phyloP scores from a whole-genome alignment of 2,888 invertebrate species.

The Lucinisca nassula region DNA sequence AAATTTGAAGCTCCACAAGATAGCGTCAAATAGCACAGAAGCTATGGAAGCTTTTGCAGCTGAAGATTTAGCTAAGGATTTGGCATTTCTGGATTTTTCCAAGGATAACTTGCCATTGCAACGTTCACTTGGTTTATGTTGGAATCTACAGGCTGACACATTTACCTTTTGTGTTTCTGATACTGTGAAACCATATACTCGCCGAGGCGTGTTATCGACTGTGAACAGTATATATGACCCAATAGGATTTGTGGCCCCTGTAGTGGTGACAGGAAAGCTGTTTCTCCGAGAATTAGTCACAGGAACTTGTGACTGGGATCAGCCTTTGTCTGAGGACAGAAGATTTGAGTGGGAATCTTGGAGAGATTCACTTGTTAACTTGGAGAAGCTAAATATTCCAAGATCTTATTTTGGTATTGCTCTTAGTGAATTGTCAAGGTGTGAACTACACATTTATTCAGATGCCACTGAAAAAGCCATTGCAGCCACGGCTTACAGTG shows the following conservation, averaged over 20 bases:
- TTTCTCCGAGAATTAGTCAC: conserved; percentile 62
- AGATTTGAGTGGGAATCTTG: conserved; percentile 56
- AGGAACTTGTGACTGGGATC: conserved; percentile 66
- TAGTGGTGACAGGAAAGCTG: conserved; percentile 41
- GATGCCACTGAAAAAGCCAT: conserved; percentile 75
- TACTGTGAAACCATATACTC: conserved; percentile 43
- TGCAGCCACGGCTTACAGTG: conserved; percentile 68
- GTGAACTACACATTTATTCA: conserved; percentile 52
- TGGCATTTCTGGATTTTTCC: conserved; percentile 9
- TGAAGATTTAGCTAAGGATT: conserved; percentile 49
- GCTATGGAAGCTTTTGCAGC: conserved; percentile 46
- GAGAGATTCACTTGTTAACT: conserved; percentile 10
- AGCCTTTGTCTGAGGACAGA: conserved; percentile 53
- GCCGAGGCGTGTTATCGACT: conserved; percentile 63
- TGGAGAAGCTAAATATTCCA: conserved; percentile 33
- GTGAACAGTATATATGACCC: conserved; percentile 51
- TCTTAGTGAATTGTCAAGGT: not conserved
- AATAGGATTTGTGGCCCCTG: conserved; percentile 42
- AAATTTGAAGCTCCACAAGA: conserved; percentile 25
- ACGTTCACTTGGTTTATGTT: conserved; percentile 67
- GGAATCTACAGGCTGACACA: conserved; percentile 61
- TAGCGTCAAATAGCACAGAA: not conserved
- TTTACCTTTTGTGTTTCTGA: conserved; percentile 45
- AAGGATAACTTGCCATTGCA: conserved; percentile 34
- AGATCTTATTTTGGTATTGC: conserved; percentile 15